Conservation (phyloP, 2,113 vertebrate genomes). For the Ardeotis arabs region DNA sequence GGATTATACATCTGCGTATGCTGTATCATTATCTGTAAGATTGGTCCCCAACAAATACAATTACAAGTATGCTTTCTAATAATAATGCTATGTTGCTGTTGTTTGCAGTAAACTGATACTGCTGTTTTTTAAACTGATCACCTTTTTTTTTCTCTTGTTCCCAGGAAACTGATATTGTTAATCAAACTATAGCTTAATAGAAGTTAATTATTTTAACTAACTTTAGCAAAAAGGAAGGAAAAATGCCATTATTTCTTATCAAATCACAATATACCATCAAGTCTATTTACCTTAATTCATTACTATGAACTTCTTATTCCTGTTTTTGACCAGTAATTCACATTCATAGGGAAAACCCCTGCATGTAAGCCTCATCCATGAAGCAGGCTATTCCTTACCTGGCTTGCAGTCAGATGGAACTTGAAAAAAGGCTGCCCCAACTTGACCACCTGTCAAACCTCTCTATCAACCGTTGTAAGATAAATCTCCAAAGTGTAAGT, state of each 20-base stretch:
- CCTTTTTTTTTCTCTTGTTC: neutral
- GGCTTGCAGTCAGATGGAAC: neutral
- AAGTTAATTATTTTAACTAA: neutral
- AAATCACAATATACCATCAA: neutral
- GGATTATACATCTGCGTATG: neutral
- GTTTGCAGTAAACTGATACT: neutral
- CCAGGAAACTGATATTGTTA: neutral
- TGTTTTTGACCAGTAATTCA: neutral
- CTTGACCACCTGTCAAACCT: neutral
- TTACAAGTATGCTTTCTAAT: neutral
- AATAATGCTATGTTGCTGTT: accelerated
- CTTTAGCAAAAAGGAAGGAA: neutral
- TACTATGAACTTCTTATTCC: neutral
- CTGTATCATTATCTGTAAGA: neutral
- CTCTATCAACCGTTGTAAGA: neutral
- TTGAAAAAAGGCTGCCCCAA: neutral
- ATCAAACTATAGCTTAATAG: neutral
- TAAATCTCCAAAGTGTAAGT: neutral
- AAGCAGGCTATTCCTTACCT: neutral
- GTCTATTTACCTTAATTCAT: neutral
- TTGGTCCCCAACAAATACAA: neutral
- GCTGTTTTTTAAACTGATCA: neutral
- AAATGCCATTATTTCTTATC: neutral
- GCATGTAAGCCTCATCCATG: neutral
- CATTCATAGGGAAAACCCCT: neutral